phyloP scores from a whole-genome alignment of 2,113 vertebrate species.

The Mormyrus iriodes region DNA sequence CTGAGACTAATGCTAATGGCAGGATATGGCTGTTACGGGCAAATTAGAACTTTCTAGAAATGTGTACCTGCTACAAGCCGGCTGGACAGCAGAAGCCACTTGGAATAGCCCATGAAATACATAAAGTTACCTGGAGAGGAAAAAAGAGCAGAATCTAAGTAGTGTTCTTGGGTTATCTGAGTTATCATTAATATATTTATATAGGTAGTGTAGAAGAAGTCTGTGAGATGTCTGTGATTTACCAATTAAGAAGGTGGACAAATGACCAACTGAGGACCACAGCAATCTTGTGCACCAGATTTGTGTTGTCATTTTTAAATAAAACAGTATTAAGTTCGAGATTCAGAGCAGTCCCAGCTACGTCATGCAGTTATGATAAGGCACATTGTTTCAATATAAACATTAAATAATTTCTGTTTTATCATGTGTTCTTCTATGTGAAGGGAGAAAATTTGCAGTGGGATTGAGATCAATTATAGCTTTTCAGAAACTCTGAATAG shows the following conservation, averaged over 20 bases:
- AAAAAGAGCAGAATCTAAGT: background rate
- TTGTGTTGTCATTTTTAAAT: background rate
- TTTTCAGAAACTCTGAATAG: background rate
- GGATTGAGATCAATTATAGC: background rate
- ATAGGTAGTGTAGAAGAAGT: background rate
- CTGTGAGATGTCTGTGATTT: background rate
- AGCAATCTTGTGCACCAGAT: background rate
- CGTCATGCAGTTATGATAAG: background rate
- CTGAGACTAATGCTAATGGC: background rate
- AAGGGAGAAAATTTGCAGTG: background rate
- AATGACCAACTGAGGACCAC: background rate
- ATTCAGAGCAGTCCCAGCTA: background rate
- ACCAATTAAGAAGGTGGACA: background rate
- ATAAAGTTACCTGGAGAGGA: slow-evolving; percentile 68
- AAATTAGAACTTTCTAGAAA: background rate
- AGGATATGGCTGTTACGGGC: background rate
- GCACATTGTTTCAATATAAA: background rate
- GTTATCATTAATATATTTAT: background rate
- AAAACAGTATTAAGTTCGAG: background rate
- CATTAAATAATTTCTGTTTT: background rate
- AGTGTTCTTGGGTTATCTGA: background rate
- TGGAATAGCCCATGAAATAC: slow-evolving; percentile 73
- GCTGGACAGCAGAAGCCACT: slow-evolving; percentile 72
- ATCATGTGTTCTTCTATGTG: background rate
- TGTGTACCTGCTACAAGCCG: slow-evolving; percentile 69